Evolutionary conservation across 1,140 invertebrate genomes (phyloP).

Genomic region (Cotesia chilonis): DNA sequence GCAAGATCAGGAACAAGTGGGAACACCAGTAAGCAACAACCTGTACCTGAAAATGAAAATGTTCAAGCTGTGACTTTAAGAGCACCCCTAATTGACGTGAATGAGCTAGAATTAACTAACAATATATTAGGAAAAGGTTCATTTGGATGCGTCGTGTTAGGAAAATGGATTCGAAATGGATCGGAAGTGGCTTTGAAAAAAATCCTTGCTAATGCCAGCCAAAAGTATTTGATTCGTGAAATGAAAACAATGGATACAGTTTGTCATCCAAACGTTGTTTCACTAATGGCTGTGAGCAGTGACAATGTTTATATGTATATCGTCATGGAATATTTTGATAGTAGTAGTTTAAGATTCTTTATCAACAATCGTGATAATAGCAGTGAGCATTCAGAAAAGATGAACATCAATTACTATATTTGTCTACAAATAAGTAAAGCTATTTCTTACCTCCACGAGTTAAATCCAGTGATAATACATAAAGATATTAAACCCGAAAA

Average conservation of each 20-base stretch:
- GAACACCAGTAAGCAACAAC: not conserved
- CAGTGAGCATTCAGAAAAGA: not conserved
- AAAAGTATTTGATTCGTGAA: conserved; percentile 16
- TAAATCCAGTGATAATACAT: conserved; percentile 10
- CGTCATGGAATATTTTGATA: conserved; percentile 26
- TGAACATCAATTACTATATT: conserved; percentile 17
- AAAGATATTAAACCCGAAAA: conserved; percentile 32
- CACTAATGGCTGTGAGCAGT: conserved; percentile 13
- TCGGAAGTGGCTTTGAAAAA: conserved; percentile 21
- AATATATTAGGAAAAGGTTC: not conserved
- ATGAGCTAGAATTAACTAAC: not conserved
- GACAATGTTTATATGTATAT: not conserved
- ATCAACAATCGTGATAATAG: not conserved
- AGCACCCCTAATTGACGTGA: not conserved
- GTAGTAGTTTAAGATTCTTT: conserved; percentile 12
- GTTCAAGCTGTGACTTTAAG: not conserved
- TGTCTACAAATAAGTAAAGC: conserved; percentile 21
- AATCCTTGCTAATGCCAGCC: not conserved
- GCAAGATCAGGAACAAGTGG: not conserved
- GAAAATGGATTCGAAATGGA: not conserved
- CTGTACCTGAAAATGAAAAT: not conserved
- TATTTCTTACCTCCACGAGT: conserved; percentile 20
- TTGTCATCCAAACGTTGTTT: conserved; percentile 16
- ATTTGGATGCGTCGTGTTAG: not conserved
- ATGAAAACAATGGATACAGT: not conserved